Percentiles rank a stretch among this genome's conserved stretches.
Evolutionary conservation across 2,113 vertebrate species (phyloP).

Genomic region (Hemicordylus capensis): DNA sequence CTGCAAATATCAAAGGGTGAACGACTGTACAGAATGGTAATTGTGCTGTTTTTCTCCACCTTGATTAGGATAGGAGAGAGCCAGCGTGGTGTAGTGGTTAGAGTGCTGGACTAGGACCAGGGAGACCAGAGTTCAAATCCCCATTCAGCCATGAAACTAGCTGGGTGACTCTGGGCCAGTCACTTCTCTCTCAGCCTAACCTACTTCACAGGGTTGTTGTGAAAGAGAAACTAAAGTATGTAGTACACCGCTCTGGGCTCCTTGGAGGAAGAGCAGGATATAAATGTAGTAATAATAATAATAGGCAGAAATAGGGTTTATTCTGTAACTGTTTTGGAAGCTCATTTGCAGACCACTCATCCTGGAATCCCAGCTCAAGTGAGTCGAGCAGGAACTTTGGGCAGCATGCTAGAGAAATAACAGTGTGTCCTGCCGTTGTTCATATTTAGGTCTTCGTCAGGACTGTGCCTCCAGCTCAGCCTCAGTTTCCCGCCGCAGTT

Average conservation of each 20-base stretch:
- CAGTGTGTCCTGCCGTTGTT: not conserved
- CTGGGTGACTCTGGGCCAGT: no score
- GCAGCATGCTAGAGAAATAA: not conserved
- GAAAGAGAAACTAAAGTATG: no score
- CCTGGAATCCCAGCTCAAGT: not conserved
- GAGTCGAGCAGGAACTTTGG: not conserved
- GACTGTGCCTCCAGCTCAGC: conserved; percentile 90
- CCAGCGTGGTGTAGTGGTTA: no score
- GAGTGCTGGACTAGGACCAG: no score
- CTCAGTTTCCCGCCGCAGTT: conserved; percentile 86
- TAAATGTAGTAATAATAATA: no score
- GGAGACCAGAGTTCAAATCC: no score
- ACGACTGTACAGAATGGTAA: not conserved
- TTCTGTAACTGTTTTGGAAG: not conserved
- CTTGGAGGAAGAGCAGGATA: no score
- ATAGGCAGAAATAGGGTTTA: not conserved
- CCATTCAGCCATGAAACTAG: no score
- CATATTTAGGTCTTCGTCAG: conserved; percentile 84
- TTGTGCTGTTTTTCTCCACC: not conserved
- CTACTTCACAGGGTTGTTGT: no score
- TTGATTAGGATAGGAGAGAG: not conserved
- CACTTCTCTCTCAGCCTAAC: no score
- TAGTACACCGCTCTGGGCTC: no score
- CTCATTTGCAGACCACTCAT: no score
- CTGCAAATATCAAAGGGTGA: not conserved